phyloP scores from a whole-genome alignment of 1,140 invertebrate species.

The Eriocheir sinensis region DNA sequence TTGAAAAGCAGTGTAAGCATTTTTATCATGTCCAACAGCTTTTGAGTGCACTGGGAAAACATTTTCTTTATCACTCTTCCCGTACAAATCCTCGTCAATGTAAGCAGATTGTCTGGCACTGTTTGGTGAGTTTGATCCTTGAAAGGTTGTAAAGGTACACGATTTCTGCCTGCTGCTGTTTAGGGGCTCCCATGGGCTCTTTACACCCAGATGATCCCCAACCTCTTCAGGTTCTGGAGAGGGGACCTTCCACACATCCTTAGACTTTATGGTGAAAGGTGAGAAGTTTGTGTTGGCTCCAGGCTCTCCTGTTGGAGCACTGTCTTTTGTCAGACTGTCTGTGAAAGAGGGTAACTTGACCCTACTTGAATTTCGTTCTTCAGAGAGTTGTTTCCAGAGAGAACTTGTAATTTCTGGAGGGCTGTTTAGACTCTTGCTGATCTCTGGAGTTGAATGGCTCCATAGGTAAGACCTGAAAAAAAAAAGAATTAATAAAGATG shows the following conservation, averaged over 20 bases:
- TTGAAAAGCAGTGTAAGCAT: neutral
- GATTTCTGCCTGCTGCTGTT: neutral
- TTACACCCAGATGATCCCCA: neutral
- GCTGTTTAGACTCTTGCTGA: neutral
- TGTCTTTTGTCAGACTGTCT: neutral
- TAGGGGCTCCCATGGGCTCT: neutral
- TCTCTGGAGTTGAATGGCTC: constrained; percentile 18
- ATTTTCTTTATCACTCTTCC: neutral
- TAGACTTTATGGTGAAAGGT: too few relatives aligned
- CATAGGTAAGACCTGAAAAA: constrained; percentile 47
- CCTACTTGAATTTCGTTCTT: neutral
- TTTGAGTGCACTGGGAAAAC: neutral
- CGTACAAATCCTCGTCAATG: neutral
- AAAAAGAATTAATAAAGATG: neutral
- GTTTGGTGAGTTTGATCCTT: neutral
- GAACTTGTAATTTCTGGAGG: constrained; percentile 36
- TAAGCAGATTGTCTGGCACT: neutral
- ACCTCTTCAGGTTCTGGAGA: neutral
- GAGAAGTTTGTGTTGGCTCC: neutral
- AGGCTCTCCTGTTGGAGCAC: neutral
- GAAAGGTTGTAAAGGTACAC: neutral
- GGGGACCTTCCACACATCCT: neutral
- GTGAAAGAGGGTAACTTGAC: neutral
- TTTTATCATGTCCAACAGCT: neutral
- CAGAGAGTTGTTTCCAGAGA: constrained; percentile 31